A percentile compares a stretch with the other conserved stretches of the same genome.
Evolutionary conservation across 2,113 vertebrate genomes (phyloP).

Genomic region (Lutjanus erythropterus): DNA sequence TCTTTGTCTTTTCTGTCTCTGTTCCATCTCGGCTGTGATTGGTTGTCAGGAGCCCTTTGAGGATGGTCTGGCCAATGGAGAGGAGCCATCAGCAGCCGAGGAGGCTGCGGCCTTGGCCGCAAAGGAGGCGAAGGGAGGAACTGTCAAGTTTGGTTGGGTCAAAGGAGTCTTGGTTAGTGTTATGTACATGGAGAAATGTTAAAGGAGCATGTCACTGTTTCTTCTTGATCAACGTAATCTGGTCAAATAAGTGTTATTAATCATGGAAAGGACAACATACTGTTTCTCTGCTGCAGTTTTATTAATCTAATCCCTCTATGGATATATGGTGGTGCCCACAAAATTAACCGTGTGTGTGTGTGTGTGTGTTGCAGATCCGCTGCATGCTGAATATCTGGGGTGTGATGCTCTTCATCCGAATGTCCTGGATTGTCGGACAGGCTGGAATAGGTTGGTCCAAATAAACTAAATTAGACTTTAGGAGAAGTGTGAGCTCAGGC

Average conservation of each 20-base stretch:
- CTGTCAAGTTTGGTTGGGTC: constrained; percentile 96
- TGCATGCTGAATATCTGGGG: constrained; percentile 99
- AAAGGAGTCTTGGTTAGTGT: constrained; percentile 95
- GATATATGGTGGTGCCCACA: not conserved
- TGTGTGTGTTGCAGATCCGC: constrained; percentile 87
- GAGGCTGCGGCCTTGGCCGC: constrained; percentile 87
- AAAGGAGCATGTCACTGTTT: not conserved
- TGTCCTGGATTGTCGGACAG: constrained; percentile 98
- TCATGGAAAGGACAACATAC: not conserved
- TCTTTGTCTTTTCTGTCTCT: not conserved
- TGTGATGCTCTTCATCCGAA: constrained; percentile 98
- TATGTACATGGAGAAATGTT: not conserved
- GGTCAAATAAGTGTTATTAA: not conserved
- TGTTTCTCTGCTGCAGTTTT: not conserved
- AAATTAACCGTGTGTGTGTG: not conserved
- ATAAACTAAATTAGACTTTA: not conserved
- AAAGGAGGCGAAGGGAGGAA: constrained; percentile 91
- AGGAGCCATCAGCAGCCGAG: constrained; percentile 91
- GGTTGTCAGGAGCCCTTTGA: constrained; percentile 91
- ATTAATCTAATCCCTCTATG: not conserved
- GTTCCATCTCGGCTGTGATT: constrained; percentile 17
- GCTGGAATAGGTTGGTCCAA: constrained; percentile 92
- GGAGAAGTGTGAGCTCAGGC: not conserved
- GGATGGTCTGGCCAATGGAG: constrained; percentile 92
- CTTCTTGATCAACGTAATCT: not conserved